These are phyloP conservation scores for Hemiscyllium ocellatum DNA, from an alignment of 2,113 vertebrate species.

Conservation along the genomic window DNA sequence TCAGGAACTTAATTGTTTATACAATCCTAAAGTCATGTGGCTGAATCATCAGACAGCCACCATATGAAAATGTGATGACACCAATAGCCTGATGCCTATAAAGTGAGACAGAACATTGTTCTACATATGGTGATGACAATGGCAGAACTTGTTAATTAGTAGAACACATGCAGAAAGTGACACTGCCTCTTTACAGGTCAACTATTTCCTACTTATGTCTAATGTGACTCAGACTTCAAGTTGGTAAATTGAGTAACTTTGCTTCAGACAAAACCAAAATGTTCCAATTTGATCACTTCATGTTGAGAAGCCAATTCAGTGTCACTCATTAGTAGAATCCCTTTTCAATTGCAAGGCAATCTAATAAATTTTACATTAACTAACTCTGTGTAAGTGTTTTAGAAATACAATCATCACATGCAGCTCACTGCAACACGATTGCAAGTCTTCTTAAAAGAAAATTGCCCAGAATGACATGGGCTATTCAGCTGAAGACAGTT, in stretches of 20 bases:
- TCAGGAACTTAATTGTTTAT: neutral
- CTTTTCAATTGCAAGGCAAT: constrained; percentile 20
- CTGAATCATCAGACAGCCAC: neutral
- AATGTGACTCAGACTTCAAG: neutral
- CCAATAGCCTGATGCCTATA: neutral
- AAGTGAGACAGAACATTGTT: neutral
- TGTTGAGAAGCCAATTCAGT: constrained; percentile 10
- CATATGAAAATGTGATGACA: neutral
- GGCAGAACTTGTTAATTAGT: neutral
- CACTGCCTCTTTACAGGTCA: neutral
- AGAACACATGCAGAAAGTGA: neutral
- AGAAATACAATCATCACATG: neutral
- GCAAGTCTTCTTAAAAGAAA: constrained; percentile 12
- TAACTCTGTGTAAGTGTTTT: neutral
- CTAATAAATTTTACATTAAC: constrained; percentile 16
- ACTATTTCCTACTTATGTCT: neutral
- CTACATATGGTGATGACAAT: neutral
- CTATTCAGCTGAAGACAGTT: neutral
- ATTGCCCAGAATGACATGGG: constrained; percentile 14
- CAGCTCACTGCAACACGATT: neutral
- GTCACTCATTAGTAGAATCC: neutral
- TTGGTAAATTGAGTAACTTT: neutral
- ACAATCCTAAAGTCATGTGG: neutral
- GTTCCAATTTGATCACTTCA: neutral
- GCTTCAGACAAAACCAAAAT: neutral